Conservation (phyloP, 2,113 vertebrate species). For the Gobius niger region DNA sequence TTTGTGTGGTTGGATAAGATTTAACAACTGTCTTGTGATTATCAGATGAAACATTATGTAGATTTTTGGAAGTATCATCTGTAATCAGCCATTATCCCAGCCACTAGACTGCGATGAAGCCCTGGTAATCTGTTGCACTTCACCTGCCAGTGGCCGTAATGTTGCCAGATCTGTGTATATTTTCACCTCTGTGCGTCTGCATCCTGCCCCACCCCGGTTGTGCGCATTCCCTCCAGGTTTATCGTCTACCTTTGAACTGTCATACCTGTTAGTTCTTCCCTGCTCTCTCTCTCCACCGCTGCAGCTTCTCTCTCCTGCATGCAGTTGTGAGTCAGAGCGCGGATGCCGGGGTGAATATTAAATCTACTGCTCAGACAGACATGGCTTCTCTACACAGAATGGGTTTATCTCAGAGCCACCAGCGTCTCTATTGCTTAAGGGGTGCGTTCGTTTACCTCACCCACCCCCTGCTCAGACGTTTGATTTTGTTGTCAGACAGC, state of each 20-base stretch:
- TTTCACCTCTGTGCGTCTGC: conserved; percentile 28
- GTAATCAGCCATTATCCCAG: too few species aligned
- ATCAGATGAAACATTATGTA: too few species aligned
- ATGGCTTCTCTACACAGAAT: conserved; percentile 49
- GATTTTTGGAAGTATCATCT: too few species aligned
- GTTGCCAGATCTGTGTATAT: conserved; percentile 8
- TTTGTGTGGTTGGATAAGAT: too few species aligned
- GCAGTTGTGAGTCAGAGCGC: conserved; percentile 52
- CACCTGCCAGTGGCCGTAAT: conserved; percentile 13
- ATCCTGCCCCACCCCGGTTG: conserved; percentile 30
- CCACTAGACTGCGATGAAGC: background rate
- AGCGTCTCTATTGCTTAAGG: conserved; percentile 39
- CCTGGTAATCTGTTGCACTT: conserved; percentile 1
- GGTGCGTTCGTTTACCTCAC: conserved; percentile 55
- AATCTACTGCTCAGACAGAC: conserved; percentile 53
- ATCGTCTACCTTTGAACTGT: conserved; percentile 51
- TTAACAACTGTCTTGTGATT: too few species aligned
- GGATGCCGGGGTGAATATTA: conserved; percentile 58
- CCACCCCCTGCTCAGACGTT: conserved; percentile 34
- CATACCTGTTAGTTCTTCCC: conserved; percentile 43
- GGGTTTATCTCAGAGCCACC: conserved; percentile 54
- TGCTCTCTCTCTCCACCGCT: conserved; percentile 28
- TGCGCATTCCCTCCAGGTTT: conserved; percentile 31
- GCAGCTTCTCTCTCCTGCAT: conserved; percentile 45
- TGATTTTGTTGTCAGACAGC: conserved; percentile 67